Evolutionary conservation across 2,113 vertebrate species (phyloP), one percentile per base, ranked within the genome.

Genomic region (Rhodinocichla rosea): DNA sequence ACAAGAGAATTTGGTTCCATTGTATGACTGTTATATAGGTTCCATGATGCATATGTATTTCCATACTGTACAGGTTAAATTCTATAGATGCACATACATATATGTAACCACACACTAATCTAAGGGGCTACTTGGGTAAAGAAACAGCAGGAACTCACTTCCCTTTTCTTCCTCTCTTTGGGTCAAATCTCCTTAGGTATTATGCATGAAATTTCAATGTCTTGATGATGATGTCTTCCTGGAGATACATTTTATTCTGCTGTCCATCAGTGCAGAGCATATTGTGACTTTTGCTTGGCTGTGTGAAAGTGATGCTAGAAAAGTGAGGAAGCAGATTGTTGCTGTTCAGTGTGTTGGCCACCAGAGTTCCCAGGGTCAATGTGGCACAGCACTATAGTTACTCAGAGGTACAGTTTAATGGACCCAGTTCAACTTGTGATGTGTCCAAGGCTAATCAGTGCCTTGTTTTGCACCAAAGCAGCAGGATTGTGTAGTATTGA

Each of bases 161-260:
- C 24, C 23, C 22, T 86, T 71, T 69, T 63, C 45, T 57, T 83
- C 22, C 3, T 69, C 32, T 69, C 40, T 87, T 81, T 83, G 37
- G 12, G 10, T 77, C 23, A 67, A 89, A 67, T 55, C 62, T 82
- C 17, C 28, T 45, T 69, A 14, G 9, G 13, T 45, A 26, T 47
- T 44, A 33, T 35, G 6, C 4, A 8, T 27, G 23, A 44, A 65
- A 80, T 69, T 23, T 71, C 75, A 50, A 17, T 5, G 4, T 35
- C 8, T 21, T 56, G 18, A 40, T 4, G 3, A 21, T 17, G 4
- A 10, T 74, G 37, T 76, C 32, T 22, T 12, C 52, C 27, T 55
- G 32, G 39, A 83, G 77, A 32, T 83, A 21, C 4, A 32, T 68
- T 78, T 94, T 71, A 47, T 93, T 93, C 42, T 85, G 59, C 37